Percentiles rank a stretch among this genome's conserved stretches.
Evolutionary conservation across 2,797 vertebrate species (phyloP).

Genomic region (Urophycis tenuis): DNA sequence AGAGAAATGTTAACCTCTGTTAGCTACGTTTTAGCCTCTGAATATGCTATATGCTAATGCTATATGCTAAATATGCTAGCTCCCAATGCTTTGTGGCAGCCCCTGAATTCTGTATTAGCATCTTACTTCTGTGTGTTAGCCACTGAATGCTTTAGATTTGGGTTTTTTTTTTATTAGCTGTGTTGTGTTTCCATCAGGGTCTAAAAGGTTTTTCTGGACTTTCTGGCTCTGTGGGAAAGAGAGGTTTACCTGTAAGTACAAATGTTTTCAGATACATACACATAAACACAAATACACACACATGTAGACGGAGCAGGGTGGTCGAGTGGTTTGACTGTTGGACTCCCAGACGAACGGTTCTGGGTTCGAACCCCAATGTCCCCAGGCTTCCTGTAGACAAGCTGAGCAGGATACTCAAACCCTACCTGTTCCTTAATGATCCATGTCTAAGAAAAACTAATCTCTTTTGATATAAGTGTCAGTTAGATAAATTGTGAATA

Average conservation of each 20-base stretch:
- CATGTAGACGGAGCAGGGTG: no score
- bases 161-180: conserved; percentile 8
- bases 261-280: not conserved
- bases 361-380: no score
- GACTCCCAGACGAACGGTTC: no score
- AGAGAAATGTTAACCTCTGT: not conserved
- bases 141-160: not conserved
- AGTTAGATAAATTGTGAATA: no score
- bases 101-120: not conserved
- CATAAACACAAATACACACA: not conserved
- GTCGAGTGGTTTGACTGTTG: no score
- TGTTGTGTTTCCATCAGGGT: conserved; percentile 59
- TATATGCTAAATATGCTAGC: not conserved
- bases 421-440: not conserved
- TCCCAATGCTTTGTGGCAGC: not conserved
- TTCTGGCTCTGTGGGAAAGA: conserved; percentile 57
- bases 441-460: not conserved
- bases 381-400: not conserved
- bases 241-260: conserved; percentile 67
- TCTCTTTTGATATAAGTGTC: not conserved
- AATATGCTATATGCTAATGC: no score
- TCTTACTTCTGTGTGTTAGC: not conserved
- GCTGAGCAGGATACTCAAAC: not conserved
- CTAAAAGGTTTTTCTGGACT: conserved; percentile 70
- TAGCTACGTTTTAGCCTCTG: not conserved